Base-by-base conservation (phyloP, 2,888 invertebrate genomes). In the Gryllus longicercus region DNA sequence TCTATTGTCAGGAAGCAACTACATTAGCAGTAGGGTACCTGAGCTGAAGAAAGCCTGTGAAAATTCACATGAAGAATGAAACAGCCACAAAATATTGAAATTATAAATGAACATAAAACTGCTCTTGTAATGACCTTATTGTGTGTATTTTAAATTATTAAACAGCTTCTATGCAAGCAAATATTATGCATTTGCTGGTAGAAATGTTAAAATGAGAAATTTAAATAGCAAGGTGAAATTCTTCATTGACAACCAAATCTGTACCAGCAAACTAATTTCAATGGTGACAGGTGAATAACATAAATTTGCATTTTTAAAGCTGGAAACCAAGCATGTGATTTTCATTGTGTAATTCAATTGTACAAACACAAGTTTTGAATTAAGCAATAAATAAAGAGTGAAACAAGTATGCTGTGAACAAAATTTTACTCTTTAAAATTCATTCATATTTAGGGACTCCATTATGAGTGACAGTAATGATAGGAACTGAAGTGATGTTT, bases 381-480 rank as follows among this genome's bases (percentile, higher is more conserved):
- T 38, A 38, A 38, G 38, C 38, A 38, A 38, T 38, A 38, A 38
- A 38, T 38, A 38, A 63, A 63, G 14, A 18, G 63, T 14, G n/a
- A 63, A 63, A 63, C 63, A 63, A 63, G 63, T 63, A 63, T 63
- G 63, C n/a, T 63, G 63, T 18, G 63, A 16, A 63, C n/a, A 63
- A 63, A n/a, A 63, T 63, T 18, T 63, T n/a, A 18, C 63, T 63
- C 63, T 18, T n/a, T 18, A n/a, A 63, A 63, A 18, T n/a, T 63
- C n/a, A 63, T 63, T n/a, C 63, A 63, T n/a, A 18, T 63, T n/a
- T 63, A 11, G 94, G 94, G 16, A 86, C 87, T 14, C 93, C 95
- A 85, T 93, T 93, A 88, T 98, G 98, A 80, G 91, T 91, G 83
- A 96, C 94, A 81, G 91, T 89, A 14, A 90, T 84, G 83, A 83